Evolutionary conservation across 2,888 invertebrate species (phyloP), one percentile per base, ranked within the genome.

Genomic region (Andricus quercusramuli): DNA sequence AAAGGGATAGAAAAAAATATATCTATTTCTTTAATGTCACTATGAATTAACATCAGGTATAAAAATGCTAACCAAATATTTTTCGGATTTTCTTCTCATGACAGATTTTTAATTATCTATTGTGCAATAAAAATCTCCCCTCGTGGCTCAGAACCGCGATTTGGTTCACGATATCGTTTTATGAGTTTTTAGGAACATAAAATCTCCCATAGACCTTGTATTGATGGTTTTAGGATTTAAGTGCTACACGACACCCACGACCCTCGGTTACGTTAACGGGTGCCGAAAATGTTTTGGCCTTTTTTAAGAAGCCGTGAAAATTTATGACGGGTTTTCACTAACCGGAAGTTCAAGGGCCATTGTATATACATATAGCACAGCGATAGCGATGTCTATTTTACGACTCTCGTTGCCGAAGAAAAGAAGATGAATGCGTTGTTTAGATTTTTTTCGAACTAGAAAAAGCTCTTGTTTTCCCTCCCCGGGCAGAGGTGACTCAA

Each of bases 391-490:
- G n/a, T 56, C 32, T 74, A 51, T 20, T 74, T 74, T 74, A 56
- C 56, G 47, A 29, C 29, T 64, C 64, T 74, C 37, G n/a, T 13
- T 56, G 51, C 32, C 32, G 20, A 51, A n/a, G 51, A 56, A 74
- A 29, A 20, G 29, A 74, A 74, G 37, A 74, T 25, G 56, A 74
- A 74, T 74, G 56, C 22, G 51, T n/a, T 70, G 47, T 74, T 74
- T 74, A n/a, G 56, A 74, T 74, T 74, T 74, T 74, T 70, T 44
- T 15, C 3, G 25, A 22, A 74, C 56, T 74, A n/a, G 74, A 74
- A 74, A 74, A 74, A 56, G 56, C 74, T 74, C 59, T 74, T 82
- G 83, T 84, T 82, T 82, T 84, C 83, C 80, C 84, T 83, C 77
- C 74, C 51, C 78, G 56, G 56, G 62, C 74, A 74, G 56, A 56